A percentile compares a stretch with the other conserved stretches of the same genome.
Evolutionary conservation across 2,113 vertebrate species (phyloP).

Genomic region (Chlorocebus sabaeus): DNA sequence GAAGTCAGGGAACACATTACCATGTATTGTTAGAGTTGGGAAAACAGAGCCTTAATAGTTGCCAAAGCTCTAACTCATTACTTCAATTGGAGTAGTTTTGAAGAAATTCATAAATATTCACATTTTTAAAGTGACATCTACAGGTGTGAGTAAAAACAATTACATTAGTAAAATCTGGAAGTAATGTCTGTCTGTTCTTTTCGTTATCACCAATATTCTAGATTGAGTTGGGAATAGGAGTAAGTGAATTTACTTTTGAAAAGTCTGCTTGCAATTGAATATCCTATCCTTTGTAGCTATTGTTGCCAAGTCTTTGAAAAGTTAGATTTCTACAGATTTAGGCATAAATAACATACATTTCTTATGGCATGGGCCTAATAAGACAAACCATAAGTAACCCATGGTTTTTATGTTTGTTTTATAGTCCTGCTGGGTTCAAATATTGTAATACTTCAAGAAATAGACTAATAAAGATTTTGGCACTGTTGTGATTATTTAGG

Average conservation of each 20-base stretch:
- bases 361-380: background rate
- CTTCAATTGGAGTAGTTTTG: background rate
- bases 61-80: background rate
- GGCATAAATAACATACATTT: background rate
- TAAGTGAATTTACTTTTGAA: background rate
- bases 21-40: background rate
- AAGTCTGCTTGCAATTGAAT: background rate
- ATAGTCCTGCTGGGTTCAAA: background rate
- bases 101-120: conserved; percentile 1
- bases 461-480: background rate
- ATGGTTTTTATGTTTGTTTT: background rate
- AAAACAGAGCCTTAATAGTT: background rate
- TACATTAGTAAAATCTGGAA: conserved; percentile 12
- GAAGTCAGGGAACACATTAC: background rate
- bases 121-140: background rate
- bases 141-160: background rate
- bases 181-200: background rate
- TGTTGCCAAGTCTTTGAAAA: background rate
- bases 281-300: background rate
- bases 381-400: background rate
- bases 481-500: background rate
- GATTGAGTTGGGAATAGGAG: background rate
- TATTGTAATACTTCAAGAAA: background rate
- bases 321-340: background rate
- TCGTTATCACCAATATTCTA: background rate